These are phyloP conservation scores for Tetranychus cinnabarinus DNA, from an alignment of 1,140 invertebrate genomes.

Conservation along the genomic window DNA sequence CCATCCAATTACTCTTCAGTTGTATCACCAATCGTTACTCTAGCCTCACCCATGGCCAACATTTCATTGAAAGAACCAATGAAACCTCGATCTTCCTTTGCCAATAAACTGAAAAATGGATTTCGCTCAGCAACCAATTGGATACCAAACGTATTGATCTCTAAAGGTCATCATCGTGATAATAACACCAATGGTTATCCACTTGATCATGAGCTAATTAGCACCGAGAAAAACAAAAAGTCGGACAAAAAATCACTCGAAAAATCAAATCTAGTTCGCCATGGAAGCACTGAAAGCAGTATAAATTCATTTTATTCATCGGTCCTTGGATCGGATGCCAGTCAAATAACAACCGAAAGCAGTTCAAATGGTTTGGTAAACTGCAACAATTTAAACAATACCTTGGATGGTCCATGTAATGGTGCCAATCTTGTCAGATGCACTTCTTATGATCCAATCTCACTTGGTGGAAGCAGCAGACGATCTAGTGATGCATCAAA, in stretches of 20 bases:
- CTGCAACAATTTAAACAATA: neutral
- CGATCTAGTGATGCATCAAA: slow-evolving; percentile 33
- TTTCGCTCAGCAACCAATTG: slow-evolving; percentile 1
- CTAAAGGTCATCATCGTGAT: neutral
- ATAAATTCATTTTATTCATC: slow-evolving; percentile 10
- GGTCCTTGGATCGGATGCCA: slow-evolving; percentile 7
- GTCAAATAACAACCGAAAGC: neutral
- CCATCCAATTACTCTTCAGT: neutral
- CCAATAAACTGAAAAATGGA: neutral
- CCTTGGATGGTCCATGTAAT: neutral
- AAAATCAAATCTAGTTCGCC: slow-evolving; percentile 5
- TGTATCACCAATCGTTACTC: neutral
- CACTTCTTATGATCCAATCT: slow-evolving; percentile 65
- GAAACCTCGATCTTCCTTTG: neutral
- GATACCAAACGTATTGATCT: slow-evolving; percentile 4
- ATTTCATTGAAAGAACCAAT: neutral
- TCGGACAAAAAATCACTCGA: neutral
- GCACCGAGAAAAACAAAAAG: neutral
- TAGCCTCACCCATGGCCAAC: neutral
- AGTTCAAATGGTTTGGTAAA: neutral
- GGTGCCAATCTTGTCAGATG: slow-evolving; percentile 8
- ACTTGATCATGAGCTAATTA: neutral
- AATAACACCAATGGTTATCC: slow-evolving; percentile 14
- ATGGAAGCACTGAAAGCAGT: slow-evolving; percentile 5
- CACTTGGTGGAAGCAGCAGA: slow-evolving; percentile 46